Percentiles rank a stretch among this genome's conserved stretches.
Evolutionary conservation across 2,113 vertebrate species (phyloP).

Genomic region (Abramis brama): DNA sequence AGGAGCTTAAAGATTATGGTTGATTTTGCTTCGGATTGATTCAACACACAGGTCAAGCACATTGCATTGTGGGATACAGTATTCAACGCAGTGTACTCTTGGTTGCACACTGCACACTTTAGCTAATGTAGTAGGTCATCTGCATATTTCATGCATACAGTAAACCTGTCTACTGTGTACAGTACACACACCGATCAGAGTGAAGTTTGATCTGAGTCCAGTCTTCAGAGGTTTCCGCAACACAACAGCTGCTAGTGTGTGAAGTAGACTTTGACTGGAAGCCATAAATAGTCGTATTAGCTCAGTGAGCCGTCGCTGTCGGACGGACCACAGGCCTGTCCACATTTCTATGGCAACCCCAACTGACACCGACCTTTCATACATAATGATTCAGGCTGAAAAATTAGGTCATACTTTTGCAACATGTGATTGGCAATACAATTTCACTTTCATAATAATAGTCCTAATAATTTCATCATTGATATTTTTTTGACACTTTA

Average conservation of each 20-base stretch:
- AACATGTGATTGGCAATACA: not conserved
- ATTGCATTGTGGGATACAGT: not conserved
- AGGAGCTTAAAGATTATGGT: too few relatives aligned
- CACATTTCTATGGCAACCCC: constrained; percentile 55
- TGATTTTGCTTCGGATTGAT: too few relatives aligned
- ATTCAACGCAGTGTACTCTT: not conserved
- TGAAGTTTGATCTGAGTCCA: not conserved
- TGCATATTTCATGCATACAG: not conserved
- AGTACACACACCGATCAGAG: not conserved
- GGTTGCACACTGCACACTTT: not conserved
- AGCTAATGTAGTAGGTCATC: not conserved
- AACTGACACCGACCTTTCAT: constrained; percentile 33
- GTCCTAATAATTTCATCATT: not conserved
- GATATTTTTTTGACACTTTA: not conserved
- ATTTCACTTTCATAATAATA: not conserved
- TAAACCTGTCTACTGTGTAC: not conserved
- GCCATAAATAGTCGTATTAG: constrained; percentile 54
- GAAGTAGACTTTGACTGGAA: constrained; percentile 34
- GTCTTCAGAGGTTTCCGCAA: not conserved
- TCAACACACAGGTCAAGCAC: not conserved
- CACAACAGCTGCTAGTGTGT: constrained; percentile 15
- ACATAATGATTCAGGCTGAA: constrained; percentile 12
- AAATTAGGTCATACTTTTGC: constrained; percentile 12
- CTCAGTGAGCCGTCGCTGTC: constrained; percentile 44
- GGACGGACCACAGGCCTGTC: constrained; percentile 32